phyloP scores from a whole-genome alignment of 2,797 vertebrate genomes.

The Hyperoplus lanceolatus region DNA sequence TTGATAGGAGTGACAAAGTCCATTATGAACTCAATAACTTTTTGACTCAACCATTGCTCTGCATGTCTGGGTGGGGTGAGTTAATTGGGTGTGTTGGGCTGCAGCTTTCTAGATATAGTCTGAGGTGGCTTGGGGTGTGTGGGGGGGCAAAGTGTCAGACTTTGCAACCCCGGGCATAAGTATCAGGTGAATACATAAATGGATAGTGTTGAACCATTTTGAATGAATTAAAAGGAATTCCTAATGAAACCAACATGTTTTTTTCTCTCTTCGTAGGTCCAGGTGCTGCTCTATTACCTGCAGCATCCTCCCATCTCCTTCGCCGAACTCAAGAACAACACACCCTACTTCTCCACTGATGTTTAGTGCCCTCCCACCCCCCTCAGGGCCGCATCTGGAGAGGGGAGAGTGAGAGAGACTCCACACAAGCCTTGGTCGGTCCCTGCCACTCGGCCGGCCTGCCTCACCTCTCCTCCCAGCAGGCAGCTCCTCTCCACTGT shows the following conservation, averaged over 20 bases:
- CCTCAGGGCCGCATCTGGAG: conserved; percentile 51
- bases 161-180: not conserved
- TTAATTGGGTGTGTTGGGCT: no score
- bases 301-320: conserved; percentile 97
- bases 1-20: no score
- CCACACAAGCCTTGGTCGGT: conserved; percentile 43
- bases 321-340: conserved; percentile 96
- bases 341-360: conserved; percentile 97
- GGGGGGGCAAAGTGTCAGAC: not conserved
- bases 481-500: conserved; percentile 75
- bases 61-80: no score
- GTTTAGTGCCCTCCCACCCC: conserved; percentile 85
- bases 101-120: no score
- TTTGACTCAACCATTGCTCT: no score
- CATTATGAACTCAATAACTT: no score
- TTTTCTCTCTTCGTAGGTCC: conserved; percentile 87
- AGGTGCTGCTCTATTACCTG: conserved; percentile 98
- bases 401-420: conserved; percentile 62
- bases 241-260: not conserved
- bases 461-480: conserved; percentile 59
- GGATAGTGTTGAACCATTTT: not conserved
- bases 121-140: no score
- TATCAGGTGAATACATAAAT: not conserved
- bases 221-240: not conserved
- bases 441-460: conserved; percentile 41